Base-by-base conservation (phyloP, 2,113 vertebrate genomes). In the Calidris pygmaea region DNA sequence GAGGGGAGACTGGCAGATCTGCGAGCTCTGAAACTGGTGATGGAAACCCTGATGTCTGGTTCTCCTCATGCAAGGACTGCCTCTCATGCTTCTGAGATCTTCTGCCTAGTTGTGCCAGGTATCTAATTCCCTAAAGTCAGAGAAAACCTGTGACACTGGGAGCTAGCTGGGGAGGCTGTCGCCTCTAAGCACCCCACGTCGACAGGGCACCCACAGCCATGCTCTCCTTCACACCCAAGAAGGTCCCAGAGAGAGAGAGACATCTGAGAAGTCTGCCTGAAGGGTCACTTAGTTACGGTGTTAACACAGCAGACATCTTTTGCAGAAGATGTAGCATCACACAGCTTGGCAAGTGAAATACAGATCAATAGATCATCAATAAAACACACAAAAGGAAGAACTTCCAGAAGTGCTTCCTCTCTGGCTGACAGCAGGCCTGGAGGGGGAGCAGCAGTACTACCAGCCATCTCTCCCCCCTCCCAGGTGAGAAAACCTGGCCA, bases 351-450 rank as follows among this genome's bases (percentile, higher is more conserved):
- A 78, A 87, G 30, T 39, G 55, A 96, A 90, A 92, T 45, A 84
- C 3, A 75, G 85, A 67, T 68, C 43, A 60, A 79, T 20, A 11
- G 3, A 84, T 62, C 23, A 35, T 27, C 20, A 76, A 13, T 43
- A 77, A 81, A 85, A 77, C 15, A 37, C 30, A 52, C 79, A 72
- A 71, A 77, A 84, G 72, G 43, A 79, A 87, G 56, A 95, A 56
- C 53, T 79, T 90, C 59, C 18, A 66, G 32, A 82, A 87, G 23
- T 18, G 26, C 6, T 74, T 56, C 24, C 12, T 20, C 43, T 37
- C 29, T 16, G 63, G 86, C 45, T 16, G 71, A 90, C 35, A 78
- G 65, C 4, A 47, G 56, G 39, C 35, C 47, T 32, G 32, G 39
- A 83, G 35, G 73, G 12, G 63, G 20, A 78, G 65, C 81, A 90